Base-by-base conservation (phyloP, 1,140 invertebrate genomes). In the Drosophila parvula region DNA sequence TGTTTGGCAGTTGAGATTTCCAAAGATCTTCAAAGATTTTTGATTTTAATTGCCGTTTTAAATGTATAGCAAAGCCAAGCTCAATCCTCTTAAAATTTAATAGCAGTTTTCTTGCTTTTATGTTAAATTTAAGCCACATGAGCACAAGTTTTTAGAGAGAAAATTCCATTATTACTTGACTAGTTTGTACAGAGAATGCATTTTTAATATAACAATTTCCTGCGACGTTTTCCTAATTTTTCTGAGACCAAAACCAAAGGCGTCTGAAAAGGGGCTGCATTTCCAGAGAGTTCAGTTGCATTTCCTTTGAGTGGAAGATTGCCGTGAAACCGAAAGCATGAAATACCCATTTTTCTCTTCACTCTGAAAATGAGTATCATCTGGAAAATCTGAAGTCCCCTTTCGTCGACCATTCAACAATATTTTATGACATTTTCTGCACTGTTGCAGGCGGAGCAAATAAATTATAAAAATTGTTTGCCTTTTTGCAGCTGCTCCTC, bases 201-300 rank as follows among this genome's bases (percentile, higher is more conserved):
- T 79, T 63, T 83, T 83, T 75, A 79, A 82, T 70, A 53, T 2
- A 70, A 58, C 79, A 78, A 74, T 82, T 74, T 81, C 18, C 47
- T 34, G 16, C 0, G 12, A 36, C 5, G 22, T 16, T 50, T 67
- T 32, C 4, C 61, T 9, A 28, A 18, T 41, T 50, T 64, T 30
- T 9, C 34, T 10, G 1, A 5, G 10, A 63, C 3, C 10, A 22
- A 27, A 36, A n/a, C 1, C 61, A 47, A 34, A 4, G 50, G 18
- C 41, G 34, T 9, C 5, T 11, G 4, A 34, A 28, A n/a, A 7
- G 7, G 51, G 64, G 48, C 28, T 28, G 27, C 5, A 38, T 67
- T 53, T 36, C 27, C 14, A 16, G 10, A 43, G 34, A 45, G 14
- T 30, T 65, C 38, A 44, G 11, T 67, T 53, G 34, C 34, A 38